phyloP scores from a whole-genome alignment of 2,113 vertebrate species.

The Onychorhynchus coronatus region DNA sequence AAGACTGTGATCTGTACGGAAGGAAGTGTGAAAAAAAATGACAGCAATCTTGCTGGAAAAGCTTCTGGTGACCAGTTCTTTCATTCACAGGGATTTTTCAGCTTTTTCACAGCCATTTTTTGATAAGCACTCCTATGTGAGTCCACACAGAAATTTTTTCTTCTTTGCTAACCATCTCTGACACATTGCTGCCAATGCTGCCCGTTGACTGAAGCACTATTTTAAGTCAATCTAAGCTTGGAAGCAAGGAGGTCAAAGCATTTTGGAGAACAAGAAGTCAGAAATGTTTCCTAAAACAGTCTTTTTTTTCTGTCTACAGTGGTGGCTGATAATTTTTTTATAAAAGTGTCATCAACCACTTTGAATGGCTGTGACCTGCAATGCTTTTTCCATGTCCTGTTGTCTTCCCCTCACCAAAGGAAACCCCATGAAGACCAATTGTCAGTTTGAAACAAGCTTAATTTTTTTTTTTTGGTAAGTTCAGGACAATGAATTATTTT shows the following conservation, averaged over 20 bases:
- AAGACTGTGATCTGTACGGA: neutral
- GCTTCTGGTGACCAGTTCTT: neutral
- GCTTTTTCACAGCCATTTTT: neutral
- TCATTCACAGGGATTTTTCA: neutral
- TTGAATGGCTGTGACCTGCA: neutral
- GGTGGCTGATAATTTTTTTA: neutral
- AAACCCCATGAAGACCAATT: neutral
- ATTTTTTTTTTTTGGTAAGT: neutral
- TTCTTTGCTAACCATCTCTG: neutral
- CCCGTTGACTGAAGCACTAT: neutral
- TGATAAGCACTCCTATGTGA: neutral
- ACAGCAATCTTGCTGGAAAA: neutral
- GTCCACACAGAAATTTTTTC: neutral
- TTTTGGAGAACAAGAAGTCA: neutral
- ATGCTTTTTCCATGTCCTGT: neutral
- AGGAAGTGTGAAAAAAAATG: conserved; percentile 15
- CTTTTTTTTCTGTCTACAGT: neutral
- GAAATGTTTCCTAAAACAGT: neutral
- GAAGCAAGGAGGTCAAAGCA: neutral
- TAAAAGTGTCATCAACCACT: neutral
- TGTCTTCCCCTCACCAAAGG: neutral
- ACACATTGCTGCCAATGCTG: neutral
- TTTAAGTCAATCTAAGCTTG: neutral
- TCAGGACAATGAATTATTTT: neutral
- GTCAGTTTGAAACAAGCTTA: neutral